Percentiles rank a stretch among this genome's conserved stretches.
phyloP scores from a whole-genome alignment of 2,888 invertebrate genomes.

The Drosophila sordidapex region DNA sequence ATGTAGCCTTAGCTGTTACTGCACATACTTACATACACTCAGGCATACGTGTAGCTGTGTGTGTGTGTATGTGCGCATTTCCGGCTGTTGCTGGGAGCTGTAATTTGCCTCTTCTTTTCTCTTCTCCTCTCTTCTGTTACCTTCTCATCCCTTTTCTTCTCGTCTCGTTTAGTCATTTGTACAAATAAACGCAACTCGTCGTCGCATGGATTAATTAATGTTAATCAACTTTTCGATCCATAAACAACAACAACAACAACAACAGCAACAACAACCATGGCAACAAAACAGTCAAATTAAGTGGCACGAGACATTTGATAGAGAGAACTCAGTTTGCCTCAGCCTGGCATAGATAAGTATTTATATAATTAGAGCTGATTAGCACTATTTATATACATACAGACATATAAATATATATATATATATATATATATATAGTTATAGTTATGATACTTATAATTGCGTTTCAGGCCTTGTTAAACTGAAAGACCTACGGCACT shows the following conservation, averaged over 20 bases:
- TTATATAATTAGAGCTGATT: slow-evolving; percentile 62
- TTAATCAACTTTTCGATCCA: slow-evolving; percentile 78
- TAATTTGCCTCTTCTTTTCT: slow-evolving; percentile 45
- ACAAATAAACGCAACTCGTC: slow-evolving; percentile 66
- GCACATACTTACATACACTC: slow-evolving; percentile 13
- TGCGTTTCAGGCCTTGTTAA: slow-evolving; percentile 15
- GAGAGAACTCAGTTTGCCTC: slow-evolving; percentile 21
- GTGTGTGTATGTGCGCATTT: slow-evolving; percentile 48
- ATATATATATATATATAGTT: background rate
- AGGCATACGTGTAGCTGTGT: slow-evolving; percentile 27
- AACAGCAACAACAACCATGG: slow-evolving; percentile 23
- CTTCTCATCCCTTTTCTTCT: slow-evolving; percentile 16
- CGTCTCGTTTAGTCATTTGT: slow-evolving; percentile 78
- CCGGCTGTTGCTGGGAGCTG: slow-evolving; percentile 52
- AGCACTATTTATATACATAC: slow-evolving; percentile 26
- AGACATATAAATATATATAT: background rate
- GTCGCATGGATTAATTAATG: slow-evolving; percentile 76
- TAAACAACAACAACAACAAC: slow-evolving; percentile 31
- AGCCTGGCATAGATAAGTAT: slow-evolving; percentile 42
- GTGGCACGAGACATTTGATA: slow-evolving; percentile 58
- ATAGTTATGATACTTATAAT: slow-evolving; percentile 50
- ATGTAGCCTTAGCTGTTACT: slow-evolving; percentile 26
- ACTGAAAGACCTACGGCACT: background rate
- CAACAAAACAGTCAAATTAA: slow-evolving; percentile 46
- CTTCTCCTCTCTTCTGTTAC: background rate